Percentiles rank a stretch among this genome's conserved stretches.
These are phyloP conservation scores for Cydia splendana DNA, from an alignment of 1,140 invertebrate species.

Conservation along the genomic window DNA sequence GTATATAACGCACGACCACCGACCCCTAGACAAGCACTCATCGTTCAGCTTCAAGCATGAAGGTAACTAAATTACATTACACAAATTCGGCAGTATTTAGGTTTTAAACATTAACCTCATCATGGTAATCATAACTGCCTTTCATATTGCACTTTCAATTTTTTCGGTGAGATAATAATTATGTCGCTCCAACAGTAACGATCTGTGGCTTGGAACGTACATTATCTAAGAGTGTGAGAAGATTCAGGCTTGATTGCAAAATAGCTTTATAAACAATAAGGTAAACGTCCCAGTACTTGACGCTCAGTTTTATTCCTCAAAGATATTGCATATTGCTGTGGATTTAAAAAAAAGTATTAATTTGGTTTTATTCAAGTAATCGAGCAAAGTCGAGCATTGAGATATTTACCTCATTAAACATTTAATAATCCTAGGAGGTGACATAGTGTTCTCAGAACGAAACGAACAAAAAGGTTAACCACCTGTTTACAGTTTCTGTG, in stretches of 20 bases:
- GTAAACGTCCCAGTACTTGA: too few species aligned
- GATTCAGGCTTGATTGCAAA: background rate
- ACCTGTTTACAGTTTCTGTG: too few species aligned
- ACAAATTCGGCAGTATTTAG: background rate
- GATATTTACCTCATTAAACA: too few species aligned
- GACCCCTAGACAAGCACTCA: conserved; percentile 65
- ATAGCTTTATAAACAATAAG: background rate
- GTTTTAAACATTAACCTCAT: conserved; percentile 9
- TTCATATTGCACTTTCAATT: conserved; percentile 20
- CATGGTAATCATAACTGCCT: background rate
- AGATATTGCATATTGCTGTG: too few species aligned
- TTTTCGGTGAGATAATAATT: conserved; percentile 18
- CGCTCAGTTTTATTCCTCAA: too few species aligned
- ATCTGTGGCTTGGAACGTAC: conserved; percentile 4
- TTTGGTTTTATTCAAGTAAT: too few species aligned
- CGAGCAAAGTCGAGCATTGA: too few species aligned
- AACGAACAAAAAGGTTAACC: too few species aligned
- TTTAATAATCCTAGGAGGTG: too few species aligned
- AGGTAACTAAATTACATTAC: conserved; percentile 55
- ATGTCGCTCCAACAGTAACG: conserved; percentile 5
- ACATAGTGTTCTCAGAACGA: too few species aligned
- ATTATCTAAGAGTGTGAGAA: background rate
- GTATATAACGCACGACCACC: conserved; percentile 64
- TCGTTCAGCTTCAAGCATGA: conserved; percentile 70
- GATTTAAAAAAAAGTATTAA: too few species aligned